A percentile compares a stretch with the other conserved stretches of the same genome.
Conservation (phyloP, 2,113 vertebrate genomes). For the Mandrillus leucophaeus region DNA sequence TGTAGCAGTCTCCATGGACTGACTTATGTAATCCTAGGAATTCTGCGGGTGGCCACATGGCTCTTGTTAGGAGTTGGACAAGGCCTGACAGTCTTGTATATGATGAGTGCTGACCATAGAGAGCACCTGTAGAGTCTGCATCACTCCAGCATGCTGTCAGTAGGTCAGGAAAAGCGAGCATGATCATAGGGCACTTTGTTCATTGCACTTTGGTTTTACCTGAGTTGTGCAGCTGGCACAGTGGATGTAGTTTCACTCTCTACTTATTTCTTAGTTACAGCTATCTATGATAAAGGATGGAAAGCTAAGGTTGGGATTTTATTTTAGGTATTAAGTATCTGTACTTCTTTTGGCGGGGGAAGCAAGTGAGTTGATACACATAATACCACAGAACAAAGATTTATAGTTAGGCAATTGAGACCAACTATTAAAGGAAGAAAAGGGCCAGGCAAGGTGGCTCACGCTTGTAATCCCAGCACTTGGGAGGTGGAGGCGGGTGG, state of each 20-base stretch:
- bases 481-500: too few species aligned
- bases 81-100: not conserved
- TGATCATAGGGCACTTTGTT: not conserved
- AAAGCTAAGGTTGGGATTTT: not conserved
- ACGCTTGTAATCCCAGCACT: too few species aligned
- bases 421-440: not conserved
- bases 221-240: not conserved
- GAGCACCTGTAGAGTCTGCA: not conserved
- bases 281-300: not conserved
- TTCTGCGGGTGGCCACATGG: not conserved
- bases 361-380: not conserved
- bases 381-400: not conserved
- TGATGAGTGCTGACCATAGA: not conserved
- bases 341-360: not conserved
- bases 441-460: not conserved
- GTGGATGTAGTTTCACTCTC: not conserved
- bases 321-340: not conserved
- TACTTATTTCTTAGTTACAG: not conserved
- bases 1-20: not conserved
- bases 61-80: not conserved
- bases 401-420: not conserved
- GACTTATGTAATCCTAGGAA: not conserved
- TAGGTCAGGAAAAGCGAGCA: not conserved
- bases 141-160: not conserved
- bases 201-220: not conserved